Conservation (phyloP, 92 coral and sea anemone genomes). For the Epizoanthus scotinus region DNA sequence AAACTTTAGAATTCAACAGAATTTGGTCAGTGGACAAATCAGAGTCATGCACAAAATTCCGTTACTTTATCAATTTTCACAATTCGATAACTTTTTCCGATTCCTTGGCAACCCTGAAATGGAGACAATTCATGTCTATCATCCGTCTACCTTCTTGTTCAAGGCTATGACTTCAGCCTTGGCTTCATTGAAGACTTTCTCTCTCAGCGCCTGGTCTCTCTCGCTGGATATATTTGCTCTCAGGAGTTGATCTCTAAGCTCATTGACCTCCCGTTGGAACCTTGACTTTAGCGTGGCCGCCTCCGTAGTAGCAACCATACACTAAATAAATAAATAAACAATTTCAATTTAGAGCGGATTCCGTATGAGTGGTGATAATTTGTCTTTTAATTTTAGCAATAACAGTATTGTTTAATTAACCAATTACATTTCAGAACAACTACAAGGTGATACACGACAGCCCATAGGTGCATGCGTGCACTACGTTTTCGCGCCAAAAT, state of each 20-base stretch:
- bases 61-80: no score
- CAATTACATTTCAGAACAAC: no score
- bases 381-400: no score
- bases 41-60: no score
- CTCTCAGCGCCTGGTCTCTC: slow-evolving; percentile 93
- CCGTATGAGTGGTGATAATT: no score
- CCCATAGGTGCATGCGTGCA: no score
- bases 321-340: slow-evolving; percentile 39
- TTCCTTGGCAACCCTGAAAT: neutral
- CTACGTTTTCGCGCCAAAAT: no score
- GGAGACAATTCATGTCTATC: neutral
- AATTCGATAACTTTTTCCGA: no score
- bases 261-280: slow-evolving; percentile 79
- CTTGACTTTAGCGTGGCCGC: slow-evolving; percentile 81
- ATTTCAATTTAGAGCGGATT: slow-evolving; percentile 6
- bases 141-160: slow-evolving; percentile 76
- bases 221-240: slow-evolving; percentile 89
- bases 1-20: no score
- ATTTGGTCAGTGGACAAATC: no score
- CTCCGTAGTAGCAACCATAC: slow-evolving; percentile 85
- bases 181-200: slow-evolving; percentile 94
- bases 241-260: slow-evolving; percentile 85
- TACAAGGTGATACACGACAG: no score
- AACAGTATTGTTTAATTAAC: no score
- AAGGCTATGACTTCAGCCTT: slow-evolving; percentile 92